Conservation (phyloP, 2,888 invertebrate species). For the Diaperis boleti region DNA sequence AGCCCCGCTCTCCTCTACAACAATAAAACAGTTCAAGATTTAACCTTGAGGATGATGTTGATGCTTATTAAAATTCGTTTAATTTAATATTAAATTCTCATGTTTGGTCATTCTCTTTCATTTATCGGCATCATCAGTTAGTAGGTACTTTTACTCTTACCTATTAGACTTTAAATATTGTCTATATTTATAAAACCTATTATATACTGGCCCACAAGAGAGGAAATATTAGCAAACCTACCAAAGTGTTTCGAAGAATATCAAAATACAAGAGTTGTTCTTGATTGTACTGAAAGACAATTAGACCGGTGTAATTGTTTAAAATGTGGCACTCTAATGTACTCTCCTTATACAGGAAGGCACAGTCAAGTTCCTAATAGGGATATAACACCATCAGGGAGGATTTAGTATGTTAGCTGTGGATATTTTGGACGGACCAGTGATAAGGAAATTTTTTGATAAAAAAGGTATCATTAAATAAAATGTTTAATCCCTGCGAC, state of each 20-base stretch:
- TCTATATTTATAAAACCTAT: no score
- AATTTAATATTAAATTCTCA: no score
- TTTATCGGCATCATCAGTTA: no score
- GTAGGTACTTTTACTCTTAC: no score
- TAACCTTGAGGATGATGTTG: no score
- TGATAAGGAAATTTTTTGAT: constrained; percentile 48
- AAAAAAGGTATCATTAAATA: constrained; percentile 37
- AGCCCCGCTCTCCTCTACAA: no score
- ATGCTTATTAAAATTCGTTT: no score
- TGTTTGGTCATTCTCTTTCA: no score
- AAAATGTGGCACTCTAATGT: constrained; percentile 41
- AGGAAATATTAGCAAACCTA: constrained; percentile 47
- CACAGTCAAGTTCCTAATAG: constrained; percentile 50
- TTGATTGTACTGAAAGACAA: constrained; percentile 53
- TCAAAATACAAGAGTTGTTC: constrained; percentile 45
- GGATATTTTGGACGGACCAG: constrained; percentile 50
- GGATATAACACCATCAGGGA: constrained; percentile 50
- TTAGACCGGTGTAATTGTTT: constrained; percentile 48
- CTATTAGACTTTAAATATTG: no score
- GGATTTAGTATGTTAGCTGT: constrained; percentile 48
- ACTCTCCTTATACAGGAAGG: constrained; percentile 45
- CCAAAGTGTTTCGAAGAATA: constrained; percentile 51
- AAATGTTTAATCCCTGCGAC: constrained; percentile 34
- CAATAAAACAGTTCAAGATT: no score
- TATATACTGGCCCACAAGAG: not conserved